Conservation (phyloP, 2,888 invertebrate genomes). For the Himalopsyche kuldschensis region DNA sequence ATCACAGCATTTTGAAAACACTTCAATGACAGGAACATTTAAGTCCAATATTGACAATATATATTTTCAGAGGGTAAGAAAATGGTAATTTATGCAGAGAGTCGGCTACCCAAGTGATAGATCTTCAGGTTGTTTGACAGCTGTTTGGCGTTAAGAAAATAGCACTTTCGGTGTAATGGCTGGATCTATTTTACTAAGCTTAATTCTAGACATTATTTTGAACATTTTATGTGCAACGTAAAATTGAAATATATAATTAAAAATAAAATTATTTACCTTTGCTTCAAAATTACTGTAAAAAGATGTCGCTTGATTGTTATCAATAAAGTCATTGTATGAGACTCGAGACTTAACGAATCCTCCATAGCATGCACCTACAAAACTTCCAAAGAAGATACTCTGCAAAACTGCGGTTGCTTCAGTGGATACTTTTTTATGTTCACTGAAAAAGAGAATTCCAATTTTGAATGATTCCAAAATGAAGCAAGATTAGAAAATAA, state of each 20-base stretch:
- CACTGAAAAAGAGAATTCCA: conserved; percentile 55
- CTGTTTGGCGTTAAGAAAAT: no score
- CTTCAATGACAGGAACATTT: no score
- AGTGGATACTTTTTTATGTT: conserved; percentile 63
- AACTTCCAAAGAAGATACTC: conserved; percentile 60
- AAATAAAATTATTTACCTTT: conserved; percentile 54
- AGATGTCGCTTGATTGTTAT: conserved; percentile 72
- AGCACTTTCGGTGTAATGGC: no score
- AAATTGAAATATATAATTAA: background rate
- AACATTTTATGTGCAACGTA: no score
- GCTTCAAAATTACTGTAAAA: conserved; percentile 69
- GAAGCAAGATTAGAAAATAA: background rate
- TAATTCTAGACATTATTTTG: no score
- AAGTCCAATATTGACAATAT: no score
- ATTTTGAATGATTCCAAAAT: background rate
- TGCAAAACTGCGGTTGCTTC: conserved; percentile 67
- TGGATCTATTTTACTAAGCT: no score
- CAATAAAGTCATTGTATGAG: conserved; percentile 69
- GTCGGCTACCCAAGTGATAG: no score
- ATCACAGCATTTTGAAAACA: no score
- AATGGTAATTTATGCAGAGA: no score
- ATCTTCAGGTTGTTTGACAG: no score
- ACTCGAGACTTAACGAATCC: conserved; percentile 63
- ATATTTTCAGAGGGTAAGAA: no score
- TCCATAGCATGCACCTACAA: conserved; percentile 68